Base-by-base conservation (phyloP, 2,113 vertebrate species). In the Lophius piscatorius region DNA sequence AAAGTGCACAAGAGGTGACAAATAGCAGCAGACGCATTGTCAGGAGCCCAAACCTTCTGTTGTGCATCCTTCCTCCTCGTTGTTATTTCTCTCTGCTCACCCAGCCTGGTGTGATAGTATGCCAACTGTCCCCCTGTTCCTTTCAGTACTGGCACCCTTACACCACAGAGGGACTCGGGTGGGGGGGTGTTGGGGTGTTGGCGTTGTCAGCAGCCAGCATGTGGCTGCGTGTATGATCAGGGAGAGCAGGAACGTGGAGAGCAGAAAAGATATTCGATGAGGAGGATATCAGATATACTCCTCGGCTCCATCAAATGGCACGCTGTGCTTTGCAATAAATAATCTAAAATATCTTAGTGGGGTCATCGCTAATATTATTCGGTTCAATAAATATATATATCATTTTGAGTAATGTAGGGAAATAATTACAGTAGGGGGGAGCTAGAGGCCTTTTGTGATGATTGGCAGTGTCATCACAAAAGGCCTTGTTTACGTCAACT, bases 111-210 rank as follows among this genome's bases (percentile, higher is more conserved):
- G 12, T 89, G 90, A 69, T 91, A 88, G 59, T 91, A 93, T 0
- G 92, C 93, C 88, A 95, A 91, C 90, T 95, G 92, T 78, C 93
- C 91, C 16, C 91, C 91, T 87, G 9, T 8, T 8, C 26, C 94
- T 90, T 20, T 93, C 93, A 49, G 85, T 81, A 40, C 89, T 93
- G 87, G 92, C 92, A 68, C 89, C 1, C 86, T 80, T 54, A 89
- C 87, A 42, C 89, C 91, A 23, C 67, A 52, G 63, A 91, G 80
- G 20, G 67, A 79, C 39, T 84, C 93, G 85, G 57, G 64, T 62
- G 78, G 65, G 20, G 68, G 56, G 16, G 38, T 6, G 26, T 7
- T 5, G 4, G 54, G 54, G 59, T 74, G 56, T n/a, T n/a, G n/a
- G n/a, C n/a, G 52, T 28, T 42, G 74, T 54, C 45, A 39, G 55